Base-by-base conservation (phyloP, 2,888 invertebrate genomes). In the Sesamia inferens region DNA sequence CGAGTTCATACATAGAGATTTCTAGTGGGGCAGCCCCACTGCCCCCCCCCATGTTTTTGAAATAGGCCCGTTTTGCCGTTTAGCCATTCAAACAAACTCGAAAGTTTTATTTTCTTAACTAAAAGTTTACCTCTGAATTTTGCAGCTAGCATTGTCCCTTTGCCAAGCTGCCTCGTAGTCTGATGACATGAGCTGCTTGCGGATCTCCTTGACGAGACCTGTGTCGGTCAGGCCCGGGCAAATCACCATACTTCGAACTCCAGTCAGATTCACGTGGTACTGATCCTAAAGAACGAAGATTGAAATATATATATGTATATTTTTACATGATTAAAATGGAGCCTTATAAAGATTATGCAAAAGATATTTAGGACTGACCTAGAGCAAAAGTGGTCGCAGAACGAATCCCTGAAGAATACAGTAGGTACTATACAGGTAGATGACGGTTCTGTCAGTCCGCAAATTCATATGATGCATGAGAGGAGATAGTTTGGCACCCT, bases 161-260 rank as follows among this genome's bases (percentile, higher is more conserved):
- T 97, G 97, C 97, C 98, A 98, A 13, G 97, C 97, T 16, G 97
- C 97, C 87, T 98, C 97, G 88, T 97, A 98, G 77, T 97, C 97
- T 0, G 97, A 97, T 19, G 97, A 97, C 92, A 98, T 96, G 66
- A 98, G 96, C 86, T 97, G 97, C 88, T 97, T 98, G 66, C 97
- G 96, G 68, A 97, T 97, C 87, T 98, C 97, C 81, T 97, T 97
- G 39, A 97, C 96, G 63, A 97, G 96, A 24, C 97, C 97, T 0
- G 97, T 97, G 88, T 97, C 97, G 0, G 98, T 97, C 14, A 97
- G 97, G 8, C 97, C 97, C 1, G 98, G 97, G 88, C 98, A 98
- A 61, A 98, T 93, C 61, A 97, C 97, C 91, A 98, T 96, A 63
- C 98, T 97, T 82, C 97, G 95, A 16, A 98, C 97, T 0, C 98